Evolutionary conservation across 2,888 invertebrate genomes (phyloP).

Genomic region (Drosophila mercatorum): DNA sequence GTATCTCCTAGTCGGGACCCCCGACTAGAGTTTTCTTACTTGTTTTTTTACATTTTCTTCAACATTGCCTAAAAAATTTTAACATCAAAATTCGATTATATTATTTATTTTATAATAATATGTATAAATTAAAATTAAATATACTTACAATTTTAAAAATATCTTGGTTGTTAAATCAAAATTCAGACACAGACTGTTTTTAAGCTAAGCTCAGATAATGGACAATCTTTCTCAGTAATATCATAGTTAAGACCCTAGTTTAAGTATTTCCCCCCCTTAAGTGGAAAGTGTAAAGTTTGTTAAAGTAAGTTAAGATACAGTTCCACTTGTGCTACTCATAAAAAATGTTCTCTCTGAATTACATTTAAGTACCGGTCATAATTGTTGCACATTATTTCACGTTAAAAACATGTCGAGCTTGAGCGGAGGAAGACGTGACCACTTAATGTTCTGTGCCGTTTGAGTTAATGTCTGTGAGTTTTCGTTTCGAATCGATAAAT

Average conservation of each 20-base stretch:
- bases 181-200: too few relatives aligned
- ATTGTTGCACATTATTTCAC: conserved; percentile 70
- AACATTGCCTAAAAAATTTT: too few relatives aligned
- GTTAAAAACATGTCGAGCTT: conserved; percentile 54
- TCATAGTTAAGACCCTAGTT: not conserved
- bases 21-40: too few relatives aligned
- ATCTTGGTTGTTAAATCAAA: too few relatives aligned
- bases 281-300: conserved; percentile 4
- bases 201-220: not conserved
- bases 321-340: not conserved
- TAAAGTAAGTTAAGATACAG: not conserved
- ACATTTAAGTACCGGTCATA: conserved; percentile 58
- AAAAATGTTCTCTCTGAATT: conserved; percentile 24
- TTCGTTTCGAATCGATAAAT: conserved; percentile 16
- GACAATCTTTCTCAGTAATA: not conserved
- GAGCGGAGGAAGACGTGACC: conserved; percentile 63
- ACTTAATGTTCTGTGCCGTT: conserved; percentile 48
- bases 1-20: too few relatives aligned
- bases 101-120: too few relatives aligned
- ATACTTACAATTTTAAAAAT: too few relatives aligned
- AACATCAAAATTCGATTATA: too few relatives aligned
- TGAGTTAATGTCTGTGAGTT: conserved; percentile 17
- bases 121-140: too few relatives aligned
- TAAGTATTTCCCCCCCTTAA: not conserved
- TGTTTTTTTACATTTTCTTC: too few relatives aligned